phyloP scores from a whole-genome alignment of 2,888 invertebrate species.

The Lutraria lutraria region DNA sequence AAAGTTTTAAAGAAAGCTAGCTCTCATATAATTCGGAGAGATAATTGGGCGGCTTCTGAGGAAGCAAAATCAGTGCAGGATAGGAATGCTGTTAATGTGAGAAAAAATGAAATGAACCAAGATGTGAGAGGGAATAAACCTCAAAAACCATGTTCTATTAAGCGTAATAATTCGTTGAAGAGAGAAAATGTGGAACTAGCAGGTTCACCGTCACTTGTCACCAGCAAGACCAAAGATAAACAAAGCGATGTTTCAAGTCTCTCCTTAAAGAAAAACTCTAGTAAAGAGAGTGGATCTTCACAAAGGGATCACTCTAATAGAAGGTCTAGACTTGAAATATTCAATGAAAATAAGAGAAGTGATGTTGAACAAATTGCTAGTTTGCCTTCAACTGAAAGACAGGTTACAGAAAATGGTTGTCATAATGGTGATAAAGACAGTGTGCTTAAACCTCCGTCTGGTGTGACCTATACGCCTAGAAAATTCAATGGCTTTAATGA shows the following conservation, averaged over 20 bases:
- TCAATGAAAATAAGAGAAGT: slow-evolving; percentile 27
- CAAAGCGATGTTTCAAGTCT: background rate
- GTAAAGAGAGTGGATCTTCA: slow-evolving; percentile 17
- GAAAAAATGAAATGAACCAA: background rate
- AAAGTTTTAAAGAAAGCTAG: slow-evolving; percentile 77
- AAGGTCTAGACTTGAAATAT: slow-evolving; percentile 46
- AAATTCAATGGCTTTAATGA: slow-evolving; percentile 12
- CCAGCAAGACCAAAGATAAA: slow-evolving; percentile 28
- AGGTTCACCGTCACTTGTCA: slow-evolving; percentile 30
- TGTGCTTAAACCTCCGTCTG: slow-evolving; percentile 2
- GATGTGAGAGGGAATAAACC: slow-evolving; percentile 13
- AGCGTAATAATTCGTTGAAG: slow-evolving; percentile 44
- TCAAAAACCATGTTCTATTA: slow-evolving; percentile 6
- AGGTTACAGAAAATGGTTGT: background rate
- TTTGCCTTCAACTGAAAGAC: background rate
- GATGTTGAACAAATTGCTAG: background rate
- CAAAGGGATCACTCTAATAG: slow-evolving; percentile 17
- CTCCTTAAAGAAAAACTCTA: slow-evolving; percentile 22
- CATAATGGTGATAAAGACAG: background rate
- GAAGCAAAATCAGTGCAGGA: slow-evolving; percentile 28
- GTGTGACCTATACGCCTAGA: slow-evolving; percentile 38
- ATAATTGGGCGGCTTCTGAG: slow-evolving; percentile 50
- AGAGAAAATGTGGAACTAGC: slow-evolving; percentile 30
- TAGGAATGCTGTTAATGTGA: slow-evolving; percentile 13
- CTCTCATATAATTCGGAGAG: slow-evolving; percentile 73